Evolutionary conservation across 2,888 invertebrate species (phyloP).

Genomic region (Drosophila meridiana): DNA sequence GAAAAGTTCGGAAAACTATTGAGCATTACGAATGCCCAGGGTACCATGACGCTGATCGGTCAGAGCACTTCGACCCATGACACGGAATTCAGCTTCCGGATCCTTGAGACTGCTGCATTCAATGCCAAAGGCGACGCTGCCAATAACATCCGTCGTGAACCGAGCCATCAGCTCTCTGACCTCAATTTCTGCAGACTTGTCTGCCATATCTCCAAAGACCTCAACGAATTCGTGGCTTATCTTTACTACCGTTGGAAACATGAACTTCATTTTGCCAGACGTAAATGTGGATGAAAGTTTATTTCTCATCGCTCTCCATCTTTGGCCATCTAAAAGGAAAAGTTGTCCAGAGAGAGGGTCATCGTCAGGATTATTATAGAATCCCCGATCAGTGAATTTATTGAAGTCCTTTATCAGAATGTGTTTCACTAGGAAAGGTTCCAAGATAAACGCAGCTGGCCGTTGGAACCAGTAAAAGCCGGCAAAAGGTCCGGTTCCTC

Average conservation of each 20-base stretch:
- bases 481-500: constrained; percentile 63
- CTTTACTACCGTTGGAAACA: constrained; percentile 83
- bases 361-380: constrained; percentile 78
- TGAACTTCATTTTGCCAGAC: constrained; percentile 85
- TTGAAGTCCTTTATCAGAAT: constrained; percentile 81
- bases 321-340: constrained; percentile 82
- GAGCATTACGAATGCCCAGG: constrained; percentile 38
- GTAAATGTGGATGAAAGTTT: constrained; percentile 86
- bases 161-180: constrained; percentile 78
- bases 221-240: constrained; percentile 63
- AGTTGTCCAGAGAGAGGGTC: constrained; percentile 84
- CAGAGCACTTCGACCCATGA: constrained; percentile 69
- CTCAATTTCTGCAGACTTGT: constrained; percentile 68
- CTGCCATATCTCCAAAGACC: constrained; percentile 55
- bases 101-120: constrained; percentile 84
- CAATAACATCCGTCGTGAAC: constrained; percentile 86
- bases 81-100: constrained; percentile 83
- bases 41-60: constrained; percentile 35
- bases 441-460: constrained; percentile 67
- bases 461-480: constrained; percentile 79
- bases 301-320: constrained; percentile 85
- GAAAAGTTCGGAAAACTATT: constrained; percentile 64
- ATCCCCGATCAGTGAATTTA: constrained; percentile 83
- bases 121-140: constrained; percentile 85
- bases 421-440: constrained; percentile 62